Evolutionary conservation across 2,113 vertebrate species (phyloP).

Genomic region (Aepyceros melampus): DNA sequence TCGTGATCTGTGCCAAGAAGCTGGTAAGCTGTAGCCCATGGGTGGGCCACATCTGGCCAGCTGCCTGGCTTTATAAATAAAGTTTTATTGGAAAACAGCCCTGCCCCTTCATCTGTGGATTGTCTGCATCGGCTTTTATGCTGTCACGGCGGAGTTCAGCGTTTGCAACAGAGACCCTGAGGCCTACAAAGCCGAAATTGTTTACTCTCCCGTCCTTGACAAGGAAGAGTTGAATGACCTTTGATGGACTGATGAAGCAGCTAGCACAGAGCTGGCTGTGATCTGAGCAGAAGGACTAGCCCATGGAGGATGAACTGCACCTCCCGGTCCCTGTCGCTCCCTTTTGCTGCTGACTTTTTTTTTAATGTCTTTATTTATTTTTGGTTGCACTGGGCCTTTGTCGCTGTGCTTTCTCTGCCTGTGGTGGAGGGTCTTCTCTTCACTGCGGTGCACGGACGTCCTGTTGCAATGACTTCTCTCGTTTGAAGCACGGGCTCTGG

Average conservation of each 20-base stretch:
- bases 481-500: fast-evolving
- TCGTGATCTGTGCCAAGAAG: fast-evolving
- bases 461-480: background rate
- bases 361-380: background rate
- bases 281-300: background rate
- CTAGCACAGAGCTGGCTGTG: background rate
- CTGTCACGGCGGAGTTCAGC: fast-evolving
- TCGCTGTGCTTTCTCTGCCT: background rate
- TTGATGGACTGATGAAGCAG: background rate
- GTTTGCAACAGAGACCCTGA: background rate
- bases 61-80: background rate
- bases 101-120: background rate
- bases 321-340: background rate
- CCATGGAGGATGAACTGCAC: background rate
- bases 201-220: background rate
- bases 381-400: background rate
- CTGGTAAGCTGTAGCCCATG: background rate
- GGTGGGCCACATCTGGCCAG: background rate
- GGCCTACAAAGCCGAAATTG: background rate
- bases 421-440: background rate
- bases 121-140: background rate
- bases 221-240: background rate
- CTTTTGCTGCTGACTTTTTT: background rate
- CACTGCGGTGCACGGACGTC: fast-evolving
- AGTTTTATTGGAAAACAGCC: background rate